Base-by-base conservation (phyloP, 2,113 vertebrate species). In the Synodontis membranacea region DNA sequence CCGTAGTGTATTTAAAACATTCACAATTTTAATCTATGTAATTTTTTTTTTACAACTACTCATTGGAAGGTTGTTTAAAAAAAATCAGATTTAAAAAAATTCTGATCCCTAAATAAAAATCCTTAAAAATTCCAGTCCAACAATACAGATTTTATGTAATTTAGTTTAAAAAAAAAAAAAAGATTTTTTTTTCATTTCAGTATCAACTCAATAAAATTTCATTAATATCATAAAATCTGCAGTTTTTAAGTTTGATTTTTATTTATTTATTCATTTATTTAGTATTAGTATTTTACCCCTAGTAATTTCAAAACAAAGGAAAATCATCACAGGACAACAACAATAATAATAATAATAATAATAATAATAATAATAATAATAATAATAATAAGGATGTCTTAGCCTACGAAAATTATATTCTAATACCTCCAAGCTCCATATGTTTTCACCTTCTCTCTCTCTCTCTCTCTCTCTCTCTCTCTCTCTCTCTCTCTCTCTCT, bases 401-500 rank as follows among this genome's bases (percentile, higher is more conserved):
- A n/a, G n/a, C n/a, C n/a, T 6, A 34, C 8, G 14, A 60, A 60
- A 60, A 23, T 9, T 4, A 56, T 56, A 56, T 52, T 52, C 15
- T 12, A 21, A 54, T 54, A 56, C 56, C 10, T 25, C 23, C 52
- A 54, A 54, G 52, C 52, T 25, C 56, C 56, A 58, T 58, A 58
- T 28, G 56, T 25, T 25, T 14, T 42, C 68, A 42, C 34, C 37
- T 34, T 70, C 72, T 48, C 42, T 48, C 72, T 75, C 10, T 15
- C 72, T 48, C 72, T 44, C 8, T 8, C 17, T 21, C 34, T 10
- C 39, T 42, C 39, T 42, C 68, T 28, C 68, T 42, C 68, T 68
- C 64, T 34, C 34, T 68, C 34, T 68, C 66, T 70, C 70, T 25
- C 68, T 72, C 68, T 72, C 68, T 70, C 70, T 70, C 70, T 44